phyloP scores from a whole-genome alignment of 2,113 vertebrate species.

The Zapus hudsonius region DNA sequence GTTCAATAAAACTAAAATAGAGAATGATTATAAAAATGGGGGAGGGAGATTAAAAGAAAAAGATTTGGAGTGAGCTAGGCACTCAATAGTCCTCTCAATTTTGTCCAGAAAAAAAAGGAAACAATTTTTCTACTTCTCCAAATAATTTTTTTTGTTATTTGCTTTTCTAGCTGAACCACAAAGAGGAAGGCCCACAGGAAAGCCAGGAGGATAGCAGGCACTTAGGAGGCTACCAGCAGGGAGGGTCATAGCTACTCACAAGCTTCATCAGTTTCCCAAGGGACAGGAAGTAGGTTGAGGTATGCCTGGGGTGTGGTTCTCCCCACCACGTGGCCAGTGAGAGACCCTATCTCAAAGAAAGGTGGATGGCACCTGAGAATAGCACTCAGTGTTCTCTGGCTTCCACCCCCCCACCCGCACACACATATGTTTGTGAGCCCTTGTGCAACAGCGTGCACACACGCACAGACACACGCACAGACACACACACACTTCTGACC shows the following conservation, averaged over 20 bases:
- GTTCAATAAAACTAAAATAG: slow-evolving; percentile 63
- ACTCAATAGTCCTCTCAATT: background rate
- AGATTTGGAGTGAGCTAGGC: background rate
- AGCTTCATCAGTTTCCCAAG: background rate
- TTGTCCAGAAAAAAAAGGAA: background rate
- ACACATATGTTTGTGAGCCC: too few relatives aligned
- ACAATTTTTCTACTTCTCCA: background rate
- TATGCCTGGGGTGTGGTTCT: background rate
- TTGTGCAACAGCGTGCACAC: too few relatives aligned
- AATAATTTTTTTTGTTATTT: background rate
- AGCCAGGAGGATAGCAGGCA: background rate
- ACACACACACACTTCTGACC: background rate
- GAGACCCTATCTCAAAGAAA: too few relatives aligned
- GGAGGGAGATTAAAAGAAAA: slow-evolving; percentile 1
- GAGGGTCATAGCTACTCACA: fast-evolving
- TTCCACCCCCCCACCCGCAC: too few relatives aligned
- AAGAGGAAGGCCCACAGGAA: too few relatives aligned
- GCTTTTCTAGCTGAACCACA: fast-evolving
- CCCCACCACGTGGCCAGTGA: background rate
- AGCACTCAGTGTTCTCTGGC: too few relatives aligned
- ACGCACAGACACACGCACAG: too few relatives aligned
- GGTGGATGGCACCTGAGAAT: too few relatives aligned
- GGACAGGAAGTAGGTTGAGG: background rate
- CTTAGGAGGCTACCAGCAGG: too few relatives aligned
- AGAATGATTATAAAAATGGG: slow-evolving; percentile 21